Evolutionary conservation across 2,888 invertebrate species (phyloP).

Genomic region (Eupithecia exiguata): DNA sequence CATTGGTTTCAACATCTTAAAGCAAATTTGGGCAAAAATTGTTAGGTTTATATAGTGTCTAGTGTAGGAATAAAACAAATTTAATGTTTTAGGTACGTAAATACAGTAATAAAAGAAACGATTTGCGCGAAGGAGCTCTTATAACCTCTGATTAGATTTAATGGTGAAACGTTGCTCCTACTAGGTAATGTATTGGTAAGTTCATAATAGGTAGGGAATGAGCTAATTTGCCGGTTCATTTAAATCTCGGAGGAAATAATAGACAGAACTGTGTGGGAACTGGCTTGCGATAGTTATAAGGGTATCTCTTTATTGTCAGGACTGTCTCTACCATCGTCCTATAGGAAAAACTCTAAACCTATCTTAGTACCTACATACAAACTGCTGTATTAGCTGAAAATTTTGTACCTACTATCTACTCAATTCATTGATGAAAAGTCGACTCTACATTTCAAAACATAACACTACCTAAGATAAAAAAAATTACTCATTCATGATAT

Average conservation of each 20-base stretch:
- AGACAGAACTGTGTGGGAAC: neutral
- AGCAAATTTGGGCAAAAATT: neutral
- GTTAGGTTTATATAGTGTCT: no score
- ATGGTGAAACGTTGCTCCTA: neutral
- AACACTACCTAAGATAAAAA: neutral
- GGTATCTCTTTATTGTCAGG: neutral
- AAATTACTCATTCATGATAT: no score
- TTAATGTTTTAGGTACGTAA: neutral
- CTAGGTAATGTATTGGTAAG: neutral
- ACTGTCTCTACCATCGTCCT: neutral
- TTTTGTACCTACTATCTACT: no score
- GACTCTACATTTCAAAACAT: neutral
- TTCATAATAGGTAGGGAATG: neutral
- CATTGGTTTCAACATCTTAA: no score
- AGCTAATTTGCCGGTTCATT: neutral
- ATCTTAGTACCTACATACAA: no score
- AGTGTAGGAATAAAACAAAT: neutral
- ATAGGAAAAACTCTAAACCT: neutral
- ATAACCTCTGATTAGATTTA: neutral
- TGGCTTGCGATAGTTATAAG: no score
- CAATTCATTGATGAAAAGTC: no score
- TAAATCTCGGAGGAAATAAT: neutral
- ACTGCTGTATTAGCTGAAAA: no score
- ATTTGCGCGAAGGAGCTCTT: neutral
- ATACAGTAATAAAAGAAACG: neutral